Evolutionary conservation across 2,888 invertebrate genomes (phyloP).

Genomic region (Agrochola lychnidis): DNA sequence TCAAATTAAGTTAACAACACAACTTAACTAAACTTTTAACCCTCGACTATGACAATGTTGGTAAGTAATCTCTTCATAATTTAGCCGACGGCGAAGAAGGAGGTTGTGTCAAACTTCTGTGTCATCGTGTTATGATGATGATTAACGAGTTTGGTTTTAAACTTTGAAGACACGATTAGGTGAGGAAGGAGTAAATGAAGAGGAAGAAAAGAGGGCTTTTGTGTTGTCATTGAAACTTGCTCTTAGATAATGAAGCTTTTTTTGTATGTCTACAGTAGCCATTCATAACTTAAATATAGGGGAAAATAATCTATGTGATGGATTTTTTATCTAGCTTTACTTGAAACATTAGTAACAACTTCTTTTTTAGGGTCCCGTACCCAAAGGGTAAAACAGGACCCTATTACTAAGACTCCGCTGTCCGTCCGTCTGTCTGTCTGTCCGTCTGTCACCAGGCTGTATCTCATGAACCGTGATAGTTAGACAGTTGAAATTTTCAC

Average conservation of each 20-base stretch:
- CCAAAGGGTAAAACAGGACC: too few species aligned
- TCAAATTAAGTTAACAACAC: constrained; percentile 27
- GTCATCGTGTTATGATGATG: constrained; percentile 39
- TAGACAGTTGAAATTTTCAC: too few species aligned
- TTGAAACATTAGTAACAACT: too few species aligned
- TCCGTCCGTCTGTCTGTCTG: too few species aligned
- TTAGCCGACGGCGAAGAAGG: constrained; percentile 25
- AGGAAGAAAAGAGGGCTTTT: constrained; percentile 5
- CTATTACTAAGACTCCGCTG: too few species aligned
- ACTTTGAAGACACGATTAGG: constrained; percentile 34
- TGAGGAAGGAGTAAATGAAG: constrained; percentile 19
- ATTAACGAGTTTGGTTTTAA: constrained; percentile 48
- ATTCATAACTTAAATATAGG: background rate
- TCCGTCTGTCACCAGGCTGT: too few species aligned
- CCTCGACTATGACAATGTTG: constrained; percentile 25
- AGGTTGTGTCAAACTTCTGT: constrained; percentile 40
- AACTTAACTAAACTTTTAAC: constrained; percentile 27
- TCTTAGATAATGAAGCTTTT: background rate
- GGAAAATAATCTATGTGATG: too few species aligned
- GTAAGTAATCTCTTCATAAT: constrained; percentile 42
- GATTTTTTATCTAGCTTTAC: too few species aligned
- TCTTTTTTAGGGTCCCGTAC: too few species aligned
- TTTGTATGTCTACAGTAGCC: background rate
- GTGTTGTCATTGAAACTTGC: constrained; percentile 8
- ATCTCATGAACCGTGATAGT: too few species aligned